Conservation (phyloP, 2,888 invertebrate genomes). For the Atrina japonica region DNA sequence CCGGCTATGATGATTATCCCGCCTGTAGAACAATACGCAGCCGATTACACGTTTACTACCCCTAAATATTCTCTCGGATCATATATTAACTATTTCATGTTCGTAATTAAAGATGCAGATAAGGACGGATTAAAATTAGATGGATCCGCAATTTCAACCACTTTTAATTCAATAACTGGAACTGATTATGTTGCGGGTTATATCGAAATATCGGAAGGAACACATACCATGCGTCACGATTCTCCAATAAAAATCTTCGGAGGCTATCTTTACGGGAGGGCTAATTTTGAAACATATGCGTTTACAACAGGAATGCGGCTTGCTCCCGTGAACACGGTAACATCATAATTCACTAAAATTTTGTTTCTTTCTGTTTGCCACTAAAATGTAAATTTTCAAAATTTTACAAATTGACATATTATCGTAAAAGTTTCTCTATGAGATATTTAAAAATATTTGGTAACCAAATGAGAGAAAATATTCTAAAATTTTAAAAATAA, state of each 20-base stretch:
- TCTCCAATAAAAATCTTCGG: constrained; percentile 64
- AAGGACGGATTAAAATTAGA: constrained; percentile 49
- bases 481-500: no score
- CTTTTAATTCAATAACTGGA: constrained; percentile 45
- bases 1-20: constrained; percentile 71
- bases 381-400: no score
- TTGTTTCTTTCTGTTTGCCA: no score
- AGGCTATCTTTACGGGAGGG: constrained; percentile 67
- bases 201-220: constrained; percentile 51
- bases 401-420: no score
- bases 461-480: no score
- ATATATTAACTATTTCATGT: constrained; percentile 55
- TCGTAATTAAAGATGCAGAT: constrained; percentile 50
- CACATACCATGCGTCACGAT: constrained; percentile 58
- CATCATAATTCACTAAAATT: not conserved
- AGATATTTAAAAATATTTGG: no score
- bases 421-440: no score
- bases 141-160: constrained; percentile 50
- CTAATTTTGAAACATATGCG: constrained; percentile 66
- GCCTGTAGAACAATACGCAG: constrained; percentile 61
- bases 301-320: constrained; percentile 64
- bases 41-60: constrained; percentile 64
- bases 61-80: constrained; percentile 51
- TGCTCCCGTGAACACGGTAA: constrained; percentile 50
- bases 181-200: constrained; percentile 51